Conservation (phyloP, 2,797 vertebrate species). For the Varecia variegata region DNA sequence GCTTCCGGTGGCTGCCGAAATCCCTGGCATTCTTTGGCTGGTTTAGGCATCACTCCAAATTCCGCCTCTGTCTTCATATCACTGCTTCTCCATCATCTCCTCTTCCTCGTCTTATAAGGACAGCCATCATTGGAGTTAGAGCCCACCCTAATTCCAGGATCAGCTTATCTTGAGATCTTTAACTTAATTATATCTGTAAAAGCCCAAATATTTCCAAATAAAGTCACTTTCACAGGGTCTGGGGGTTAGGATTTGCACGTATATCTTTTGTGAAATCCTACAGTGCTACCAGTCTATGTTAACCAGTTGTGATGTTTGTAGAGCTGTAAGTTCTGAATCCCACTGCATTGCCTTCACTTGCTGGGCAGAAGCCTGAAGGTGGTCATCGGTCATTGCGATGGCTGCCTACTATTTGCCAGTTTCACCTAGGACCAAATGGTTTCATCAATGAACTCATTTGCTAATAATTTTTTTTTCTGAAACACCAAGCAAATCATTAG, state of each 20-base stretch:
- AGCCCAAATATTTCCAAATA: neutral
- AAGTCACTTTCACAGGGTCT: neutral
- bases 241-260: neutral
- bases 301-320: neutral
- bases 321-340: neutral
- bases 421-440: neutral
- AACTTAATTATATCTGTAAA: neutral
- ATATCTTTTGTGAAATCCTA: neutral
- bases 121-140: neutral
- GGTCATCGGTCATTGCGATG: neutral
- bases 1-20: fast-evolving
- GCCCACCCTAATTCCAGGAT: neutral
- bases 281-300: neutral
- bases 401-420: neutral
- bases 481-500: neutral
- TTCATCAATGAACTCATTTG: neutral
- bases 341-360: neutral
- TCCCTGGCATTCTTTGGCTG: neutral
- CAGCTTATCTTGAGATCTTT: neutral
- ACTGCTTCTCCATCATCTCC: fast-evolving
- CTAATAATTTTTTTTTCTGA: neutral
- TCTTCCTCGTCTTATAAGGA: neutral
- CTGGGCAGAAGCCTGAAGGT: neutral
- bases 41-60: neutral
- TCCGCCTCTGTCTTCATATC: neutral